These are phyloP conservation scores for Zhuqinia jingwanae DNA, from an alignment of 2,888 invertebrate genomes.

Conservation along the genomic window DNA sequence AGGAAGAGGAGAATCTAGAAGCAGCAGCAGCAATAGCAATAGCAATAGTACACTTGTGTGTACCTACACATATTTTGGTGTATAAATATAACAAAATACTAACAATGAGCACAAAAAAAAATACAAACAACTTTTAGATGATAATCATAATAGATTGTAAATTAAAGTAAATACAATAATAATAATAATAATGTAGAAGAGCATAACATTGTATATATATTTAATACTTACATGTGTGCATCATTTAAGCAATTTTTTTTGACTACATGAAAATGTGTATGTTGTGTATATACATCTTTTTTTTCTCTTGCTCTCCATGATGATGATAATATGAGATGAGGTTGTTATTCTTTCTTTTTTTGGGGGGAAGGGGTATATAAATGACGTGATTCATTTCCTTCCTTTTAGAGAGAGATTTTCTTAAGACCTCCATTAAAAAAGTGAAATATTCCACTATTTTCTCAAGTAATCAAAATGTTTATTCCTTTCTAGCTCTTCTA, in stretches of 20 bases:
- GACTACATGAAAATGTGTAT: background rate
- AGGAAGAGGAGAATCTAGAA: no score
- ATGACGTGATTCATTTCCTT: constrained; percentile 53
- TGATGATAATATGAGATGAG: no score
- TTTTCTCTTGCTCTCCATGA: constrained; percentile 2
- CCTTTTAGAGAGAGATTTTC: constrained; percentile 26
- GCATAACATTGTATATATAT: no score
- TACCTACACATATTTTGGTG: no score
- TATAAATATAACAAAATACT: background rate
- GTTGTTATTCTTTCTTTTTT: constrained; percentile 16
- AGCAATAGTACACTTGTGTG: no score
- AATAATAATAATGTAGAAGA: background rate
- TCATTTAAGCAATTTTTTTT: background rate
- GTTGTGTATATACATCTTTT: background rate
- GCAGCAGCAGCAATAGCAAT: no score
- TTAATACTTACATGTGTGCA: background rate
- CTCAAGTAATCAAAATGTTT: constrained; percentile 48
- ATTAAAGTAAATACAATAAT: constrained; percentile 39
- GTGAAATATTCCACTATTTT: constrained; percentile 56
- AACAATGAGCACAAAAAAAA: background rate
- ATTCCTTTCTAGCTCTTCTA: constrained; percentile 23
- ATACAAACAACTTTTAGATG: background rate
- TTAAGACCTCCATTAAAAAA: constrained; percentile 49
- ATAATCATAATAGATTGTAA: constrained; percentile 29
- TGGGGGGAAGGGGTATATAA: no score